Evolutionary conservation across 2,113 vertebrate genomes (phyloP).

Genomic region (Echinops telfairi): DNA sequence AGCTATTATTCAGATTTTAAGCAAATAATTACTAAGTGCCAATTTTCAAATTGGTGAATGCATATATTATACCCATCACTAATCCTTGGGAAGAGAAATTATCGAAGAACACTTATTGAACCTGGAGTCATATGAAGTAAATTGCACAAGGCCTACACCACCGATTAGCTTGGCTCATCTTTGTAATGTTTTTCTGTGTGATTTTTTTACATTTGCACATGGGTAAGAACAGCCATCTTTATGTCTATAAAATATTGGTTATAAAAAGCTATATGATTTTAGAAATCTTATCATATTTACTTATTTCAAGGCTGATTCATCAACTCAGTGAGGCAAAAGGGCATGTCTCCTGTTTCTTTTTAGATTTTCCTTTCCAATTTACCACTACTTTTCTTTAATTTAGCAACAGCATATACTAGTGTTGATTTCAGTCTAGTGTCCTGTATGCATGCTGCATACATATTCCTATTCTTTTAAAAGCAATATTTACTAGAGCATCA

Average conservation of each 20-base stretch:
- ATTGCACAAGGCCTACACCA: background rate
- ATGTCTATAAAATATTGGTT: background rate
- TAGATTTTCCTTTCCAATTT: background rate
- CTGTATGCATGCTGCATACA: background rate
- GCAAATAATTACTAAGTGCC: background rate
- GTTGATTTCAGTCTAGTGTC: background rate
- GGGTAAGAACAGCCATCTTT: background rate
- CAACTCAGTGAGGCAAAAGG: background rate
- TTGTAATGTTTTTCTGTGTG: background rate
- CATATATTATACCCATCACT: background rate
- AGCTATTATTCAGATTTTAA: background rate
- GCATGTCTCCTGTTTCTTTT: background rate
- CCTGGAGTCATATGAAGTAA: background rate
- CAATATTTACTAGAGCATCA: background rate
- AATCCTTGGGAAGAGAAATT: background rate
- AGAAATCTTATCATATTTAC: background rate
- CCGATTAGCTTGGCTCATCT: background rate
- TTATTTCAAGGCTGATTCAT: background rate
- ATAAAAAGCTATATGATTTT: conserved; percentile 5
- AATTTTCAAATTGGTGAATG: background rate
- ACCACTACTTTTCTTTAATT: background rate
- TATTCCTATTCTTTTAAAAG: background rate
- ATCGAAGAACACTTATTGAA: conserved; percentile 4
- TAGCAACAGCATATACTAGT: background rate
- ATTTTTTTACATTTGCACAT: background rate